phyloP scores from a whole-genome alignment of 2,888 invertebrate species.

The Agrotis puta region DNA sequence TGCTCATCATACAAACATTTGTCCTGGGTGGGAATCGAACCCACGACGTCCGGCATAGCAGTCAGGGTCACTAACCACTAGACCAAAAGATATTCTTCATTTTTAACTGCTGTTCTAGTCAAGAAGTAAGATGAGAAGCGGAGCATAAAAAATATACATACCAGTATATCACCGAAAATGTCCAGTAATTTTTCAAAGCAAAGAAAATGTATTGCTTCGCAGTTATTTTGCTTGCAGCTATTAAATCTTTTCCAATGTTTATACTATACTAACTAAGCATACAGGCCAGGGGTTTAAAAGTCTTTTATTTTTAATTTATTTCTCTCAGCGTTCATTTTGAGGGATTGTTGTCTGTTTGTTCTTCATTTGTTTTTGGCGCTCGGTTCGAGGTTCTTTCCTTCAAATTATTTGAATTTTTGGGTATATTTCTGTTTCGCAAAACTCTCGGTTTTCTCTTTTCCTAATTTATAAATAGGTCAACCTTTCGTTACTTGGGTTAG shows the following conservation, averaged over 20 bases:
- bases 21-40: no score
- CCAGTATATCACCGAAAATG: conserved; percentile 1
- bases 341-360: conserved; percentile 7
- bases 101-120: no score
- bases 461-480: not conserved
- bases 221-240: conserved; percentile 31
- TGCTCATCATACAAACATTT: no score
- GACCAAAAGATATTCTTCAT: no score
- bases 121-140: not conserved
- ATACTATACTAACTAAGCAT: conserved; percentile 4
- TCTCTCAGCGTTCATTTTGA: not conserved
- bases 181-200: conserved; percentile 2
- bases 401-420: not conserved
- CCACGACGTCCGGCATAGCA: no score
- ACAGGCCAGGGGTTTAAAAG: not conserved
- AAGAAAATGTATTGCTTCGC: conserved; percentile 6
- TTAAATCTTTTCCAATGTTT: conserved; percentile 36
- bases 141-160: not conserved
- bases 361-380: conserved; percentile 14
- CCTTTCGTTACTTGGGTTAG: not conserved
- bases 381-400: not conserved
- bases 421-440: not conserved
- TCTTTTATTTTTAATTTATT: conserved; percentile 32
- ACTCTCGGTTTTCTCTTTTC: not conserved
- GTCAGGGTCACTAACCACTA: no score